phyloP scores from a whole-genome alignment of 2,888 invertebrate species.

The Pachydiplax longipennis region DNA sequence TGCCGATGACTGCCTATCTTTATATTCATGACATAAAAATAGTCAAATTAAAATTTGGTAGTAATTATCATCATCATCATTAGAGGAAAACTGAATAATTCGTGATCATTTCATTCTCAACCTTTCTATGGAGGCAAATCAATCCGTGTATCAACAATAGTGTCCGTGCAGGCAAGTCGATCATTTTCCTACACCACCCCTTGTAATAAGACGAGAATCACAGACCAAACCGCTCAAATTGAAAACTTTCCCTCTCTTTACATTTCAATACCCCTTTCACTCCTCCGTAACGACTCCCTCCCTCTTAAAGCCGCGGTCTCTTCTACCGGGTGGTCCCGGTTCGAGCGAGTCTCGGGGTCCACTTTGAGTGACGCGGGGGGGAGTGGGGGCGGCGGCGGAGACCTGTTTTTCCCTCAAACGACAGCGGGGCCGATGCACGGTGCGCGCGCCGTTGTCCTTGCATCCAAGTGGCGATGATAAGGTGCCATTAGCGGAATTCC shows the following conservation, averaged over 20 bases:
- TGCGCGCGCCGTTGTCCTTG: neutral
- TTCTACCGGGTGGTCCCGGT: neutral
- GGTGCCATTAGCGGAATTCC: constrained; percentile 22
- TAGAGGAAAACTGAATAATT: too few relatives aligned
- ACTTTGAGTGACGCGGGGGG: neutral
- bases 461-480: constrained; percentile 20
- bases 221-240: neutral
- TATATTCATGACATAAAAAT: too few relatives aligned
- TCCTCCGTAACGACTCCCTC: neutral
- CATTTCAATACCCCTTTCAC: neutral
- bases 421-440: neutral
- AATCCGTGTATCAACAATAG: too few relatives aligned
- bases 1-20: too few relatives aligned
- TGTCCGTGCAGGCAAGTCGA: too few relatives aligned
- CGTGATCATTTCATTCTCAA: too few relatives aligned
- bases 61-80: too few relatives aligned
- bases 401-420: constrained; percentile 11
- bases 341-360: neutral
- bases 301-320: neutral
- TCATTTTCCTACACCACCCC: too few relatives aligned
- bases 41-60: too few relatives aligned
- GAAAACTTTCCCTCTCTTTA: neutral
- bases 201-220: too few relatives aligned
- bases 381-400: neutral
- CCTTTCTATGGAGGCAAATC: too few relatives aligned